Evolutionary conservation across 1,140 invertebrate species (phyloP).

Genomic region (Aphis gossypii): DNA sequence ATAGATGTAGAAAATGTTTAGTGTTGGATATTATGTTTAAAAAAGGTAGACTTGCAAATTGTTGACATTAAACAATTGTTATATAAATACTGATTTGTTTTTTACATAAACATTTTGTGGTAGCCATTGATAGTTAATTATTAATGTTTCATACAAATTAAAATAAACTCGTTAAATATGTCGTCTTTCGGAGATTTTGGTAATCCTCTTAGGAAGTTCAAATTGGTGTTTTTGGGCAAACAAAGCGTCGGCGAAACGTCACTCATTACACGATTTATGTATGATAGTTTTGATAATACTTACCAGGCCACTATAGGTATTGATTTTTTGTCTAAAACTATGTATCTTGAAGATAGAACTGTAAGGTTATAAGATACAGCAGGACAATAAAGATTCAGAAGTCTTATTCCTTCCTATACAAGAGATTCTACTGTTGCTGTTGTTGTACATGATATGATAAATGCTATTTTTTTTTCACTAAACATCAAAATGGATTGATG

Average conservation of each 20-base stretch:
- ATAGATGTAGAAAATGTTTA: too few species aligned
- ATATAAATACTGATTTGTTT: not conserved
- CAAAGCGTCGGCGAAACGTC: constrained; percentile 99
- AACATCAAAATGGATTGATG: constrained; percentile 99
- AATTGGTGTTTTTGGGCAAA: constrained; percentile 98
- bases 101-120: not conserved
- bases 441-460: constrained; percentile 99
- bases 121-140: not conserved
- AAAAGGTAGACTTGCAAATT: not conserved
- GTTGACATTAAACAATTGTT: not conserved
- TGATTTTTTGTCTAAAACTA: constrained; percentile 99
- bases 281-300: constrained; percentile 99
- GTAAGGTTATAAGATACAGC: constrained; percentile 97
- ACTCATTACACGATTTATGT: constrained; percentile 99
- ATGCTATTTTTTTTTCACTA: constrained; percentile 99
- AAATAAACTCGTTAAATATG: constrained; percentile 67
- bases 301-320: constrained; percentile 99
- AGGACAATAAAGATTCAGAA: constrained; percentile 97
- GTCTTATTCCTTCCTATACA: constrained; percentile 98
- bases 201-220: constrained; percentile 98
- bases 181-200: constrained; percentile 96
- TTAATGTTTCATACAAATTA: constrained; percentile 51
- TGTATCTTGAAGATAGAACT: constrained; percentile 99
- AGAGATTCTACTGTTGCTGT: constrained; percentile 99
- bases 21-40: too few species aligned